Base-by-base conservation (phyloP, 2,888 invertebrate genomes). In the Anthrax anthrax region DNA sequence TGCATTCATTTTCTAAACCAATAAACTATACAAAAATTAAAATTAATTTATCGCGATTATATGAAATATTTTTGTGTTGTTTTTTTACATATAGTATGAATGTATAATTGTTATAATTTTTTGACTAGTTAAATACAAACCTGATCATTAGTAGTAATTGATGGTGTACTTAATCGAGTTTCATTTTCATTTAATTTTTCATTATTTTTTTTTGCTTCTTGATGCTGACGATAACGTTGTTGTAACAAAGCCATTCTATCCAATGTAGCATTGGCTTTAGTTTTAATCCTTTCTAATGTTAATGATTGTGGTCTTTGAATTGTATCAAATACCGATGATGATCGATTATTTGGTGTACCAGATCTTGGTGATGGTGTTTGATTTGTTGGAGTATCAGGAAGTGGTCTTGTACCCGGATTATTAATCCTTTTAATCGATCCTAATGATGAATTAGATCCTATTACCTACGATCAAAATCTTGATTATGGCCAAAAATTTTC, bases 181-280 rank as follows among this genome's bases (percentile, higher is more conserved):
- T 36, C 34, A 38, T 46, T 41, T 16, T 41, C 37, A n/a, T 9
- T 19, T 4, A 8, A 23, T 23, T 8, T 23, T 23, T 23, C 23
- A 23, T 41, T 42, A 19, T 44, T 41, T 32, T 68, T 65, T 69
- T 73, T 73, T 14, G 70, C 68, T 34, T 73, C 68, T 60, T 74
- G 76, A 55, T 76, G 76, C 53, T 74, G 74, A 37, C 72, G 69
- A 55, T 77, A 76, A 39, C 76, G 65, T 56, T 75, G 72, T 55
- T 76, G 75, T 41, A 76, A 59, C 29, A 61, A 48, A 12, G 67
- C 61, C 69, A 69, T 69, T 38, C 66, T 61, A 54, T 68, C 68
- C 46, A 68, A 42, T 2, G 69, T 68, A 19, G 67, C 69, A 42
- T 57, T 66, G 2, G 69, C 67, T 48, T 69, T 66, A 29, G 51